Conservation (phyloP, 2,113 vertebrate species). For the Oncorhynchus kisutch region DNA sequence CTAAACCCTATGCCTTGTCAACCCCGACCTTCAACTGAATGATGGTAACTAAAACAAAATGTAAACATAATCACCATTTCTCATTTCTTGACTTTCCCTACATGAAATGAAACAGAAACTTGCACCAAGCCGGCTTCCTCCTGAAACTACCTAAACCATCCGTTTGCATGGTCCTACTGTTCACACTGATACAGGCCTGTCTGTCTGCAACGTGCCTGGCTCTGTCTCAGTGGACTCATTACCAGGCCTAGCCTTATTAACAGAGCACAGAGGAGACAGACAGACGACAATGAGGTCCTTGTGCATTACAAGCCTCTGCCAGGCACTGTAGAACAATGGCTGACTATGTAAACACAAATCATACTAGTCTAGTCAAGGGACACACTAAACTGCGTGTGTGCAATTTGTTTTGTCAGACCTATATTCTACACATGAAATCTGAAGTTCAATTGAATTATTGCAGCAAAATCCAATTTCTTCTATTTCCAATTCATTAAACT, state of each 20-base stretch:
- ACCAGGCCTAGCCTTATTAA: slow-evolving; percentile 36
- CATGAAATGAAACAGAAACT: too few relatives aligned
- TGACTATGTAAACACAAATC: slow-evolving; percentile 4
- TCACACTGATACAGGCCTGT: slow-evolving; percentile 30
- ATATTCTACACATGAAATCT: background rate
- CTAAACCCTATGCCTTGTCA: too few relatives aligned
- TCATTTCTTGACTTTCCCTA: too few relatives aligned
- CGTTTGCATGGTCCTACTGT: slow-evolving; percentile 30
- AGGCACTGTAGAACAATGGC: slow-evolving; percentile 31
- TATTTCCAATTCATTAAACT: slow-evolving; percentile 20
- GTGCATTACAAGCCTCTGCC: slow-evolving; percentile 51
- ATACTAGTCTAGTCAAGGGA: background rate
- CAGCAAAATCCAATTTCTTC: background rate
- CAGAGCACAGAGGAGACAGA: slow-evolving; percentile 21
- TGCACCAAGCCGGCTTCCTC: too few relatives aligned
- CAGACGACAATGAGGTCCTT: slow-evolving; percentile 50
- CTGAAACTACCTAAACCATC: background rate
- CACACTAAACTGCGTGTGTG: background rate
- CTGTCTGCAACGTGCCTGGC: background rate
- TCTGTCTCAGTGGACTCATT: slow-evolving; percentile 43
- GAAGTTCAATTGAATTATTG: slow-evolving; percentile 5
- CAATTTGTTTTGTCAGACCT: background rate
- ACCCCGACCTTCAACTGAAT: too few relatives aligned
- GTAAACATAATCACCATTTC: too few relatives aligned
- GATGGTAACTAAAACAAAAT: too few relatives aligned